These are phyloP conservation scores for Rotaria macrura DNA, from an alignment of 2,888 invertebrate genomes.

Conservation along the genomic window DNA sequence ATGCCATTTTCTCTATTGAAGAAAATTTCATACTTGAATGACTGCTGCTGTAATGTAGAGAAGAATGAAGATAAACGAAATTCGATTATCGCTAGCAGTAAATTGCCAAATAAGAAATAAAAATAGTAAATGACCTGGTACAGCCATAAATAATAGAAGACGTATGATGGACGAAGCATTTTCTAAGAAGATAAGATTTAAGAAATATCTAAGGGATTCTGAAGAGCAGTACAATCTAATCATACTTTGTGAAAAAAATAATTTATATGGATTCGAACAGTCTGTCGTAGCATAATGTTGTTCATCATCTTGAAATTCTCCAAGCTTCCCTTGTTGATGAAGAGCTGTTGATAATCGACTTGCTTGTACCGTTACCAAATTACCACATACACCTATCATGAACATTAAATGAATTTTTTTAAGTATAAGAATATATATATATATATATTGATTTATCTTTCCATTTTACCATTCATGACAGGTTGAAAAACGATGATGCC, in stretches of 20 bases:
- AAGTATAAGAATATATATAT: background rate
- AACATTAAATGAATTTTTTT: background rate
- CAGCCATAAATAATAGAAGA: conserved; percentile 70
- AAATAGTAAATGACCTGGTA: conserved; percentile 80
- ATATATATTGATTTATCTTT: no score
- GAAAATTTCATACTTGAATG: background rate
- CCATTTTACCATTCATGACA: conserved; percentile 66
- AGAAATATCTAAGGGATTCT: background rate
- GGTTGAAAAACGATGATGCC: conserved; percentile 83
- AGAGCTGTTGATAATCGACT: conserved; percentile 75
- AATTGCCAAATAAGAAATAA: conserved; percentile 73
- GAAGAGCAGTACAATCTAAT: background rate
- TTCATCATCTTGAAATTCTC: conserved; percentile 25
- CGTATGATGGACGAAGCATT: conserved; percentile 72
- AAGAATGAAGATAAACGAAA: conserved; percentile 53
- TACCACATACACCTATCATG: conserved; percentile 66
- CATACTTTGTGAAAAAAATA: background rate
- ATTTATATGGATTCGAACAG: conserved; percentile 39
- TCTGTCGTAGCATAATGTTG: conserved; percentile 35
- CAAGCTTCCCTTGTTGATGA: conserved; percentile 53
- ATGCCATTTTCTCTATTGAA: background rate
- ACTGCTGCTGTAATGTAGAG: background rate
- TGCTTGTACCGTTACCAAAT: conserved; percentile 80
- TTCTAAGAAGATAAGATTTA: conserved; percentile 48
- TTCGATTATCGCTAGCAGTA: conserved; percentile 70